A percentile compares a stretch with the other conserved stretches of the same genome.
Evolutionary conservation across 2,113 vertebrate genomes (phyloP).

Genomic region (Tyrannus savana): DNA sequence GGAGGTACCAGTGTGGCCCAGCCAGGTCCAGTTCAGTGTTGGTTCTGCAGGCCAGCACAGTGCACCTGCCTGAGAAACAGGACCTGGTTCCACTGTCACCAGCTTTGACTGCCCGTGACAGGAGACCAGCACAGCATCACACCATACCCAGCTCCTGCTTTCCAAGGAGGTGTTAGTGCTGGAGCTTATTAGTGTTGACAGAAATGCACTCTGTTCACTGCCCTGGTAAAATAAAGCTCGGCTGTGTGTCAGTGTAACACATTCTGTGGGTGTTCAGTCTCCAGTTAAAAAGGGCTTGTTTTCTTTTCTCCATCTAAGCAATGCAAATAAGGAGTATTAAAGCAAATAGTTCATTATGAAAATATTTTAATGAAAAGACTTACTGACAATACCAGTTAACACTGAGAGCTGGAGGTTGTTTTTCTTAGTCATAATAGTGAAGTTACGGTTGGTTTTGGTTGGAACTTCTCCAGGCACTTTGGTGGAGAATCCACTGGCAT

Average conservation of each 20-base stretch:
- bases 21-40: not conserved
- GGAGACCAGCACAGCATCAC: not conserved
- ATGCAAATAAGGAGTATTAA: not conserved
- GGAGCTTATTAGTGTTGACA: not conserved
- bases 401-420: not conserved
- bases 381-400: not conserved
- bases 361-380: not conserved
- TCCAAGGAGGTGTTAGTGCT: not conserved
- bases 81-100: not conserved
- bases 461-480: not conserved
- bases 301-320: not conserved
- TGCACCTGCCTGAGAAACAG: not conserved
- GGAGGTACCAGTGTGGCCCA: not conserved
- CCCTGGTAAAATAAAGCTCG: not conserved
- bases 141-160: not conserved
- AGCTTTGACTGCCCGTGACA: not conserved
- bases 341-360: not conserved
- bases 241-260: not conserved
- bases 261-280: not conserved
- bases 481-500: not conserved
- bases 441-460: not conserved
- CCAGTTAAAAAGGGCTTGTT: not conserved
- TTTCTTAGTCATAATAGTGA: not conserved
- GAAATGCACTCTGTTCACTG: not conserved
- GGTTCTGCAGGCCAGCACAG: not conserved